Evolutionary conservation across 2,888 invertebrate genomes (phyloP), one percentile per base, ranked within the genome.

Genomic region (Melipona bicolor): DNA sequence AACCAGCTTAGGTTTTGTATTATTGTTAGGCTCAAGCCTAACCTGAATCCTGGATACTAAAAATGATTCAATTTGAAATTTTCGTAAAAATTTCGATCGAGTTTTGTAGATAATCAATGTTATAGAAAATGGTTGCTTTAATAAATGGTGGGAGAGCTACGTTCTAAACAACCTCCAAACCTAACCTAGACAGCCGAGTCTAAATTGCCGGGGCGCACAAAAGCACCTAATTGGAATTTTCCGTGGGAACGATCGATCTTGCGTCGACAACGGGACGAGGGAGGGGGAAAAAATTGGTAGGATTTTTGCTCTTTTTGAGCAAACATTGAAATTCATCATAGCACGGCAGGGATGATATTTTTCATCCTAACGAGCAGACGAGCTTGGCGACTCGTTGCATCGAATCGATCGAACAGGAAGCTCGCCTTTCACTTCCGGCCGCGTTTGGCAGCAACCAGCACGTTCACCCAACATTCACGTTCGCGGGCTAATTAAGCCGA

Each of bases 401-500:
- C 68, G 49, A 59, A 11, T 21, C 3, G 24, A 56, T 50, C 62
- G 77, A 62, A 36, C 21, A 52, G 52, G n/a, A 54, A 70, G 19
- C 32, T 52, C 61, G 27, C 21, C 56, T 49, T 36, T 67, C 36
- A 56, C 54, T 69, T 67, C 64, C 59, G 76, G 19, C 27, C 50
- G 49, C 54, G 27, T 21, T 52, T 24, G 54, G 43, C 50, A 71
- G 61, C 32, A 27, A 27, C 27, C 27, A 27, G 27, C 27, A 27
- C 71, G 56, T 49, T 27, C 56, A n/a, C 54, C n/a, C 17, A 50
- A 67, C 36, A 49, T 73, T 77, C 70, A 76, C 70, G 73, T 87
- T 70, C 62, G 78, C 78, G 79, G 79, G 81, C 79, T 84, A 88
- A 88, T 87, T 86, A 88, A 78, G 78, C 52, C 84, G 56, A 83